Conservation (phyloP, 2,797 vertebrate genomes). For the Danionella dracula region DNA sequence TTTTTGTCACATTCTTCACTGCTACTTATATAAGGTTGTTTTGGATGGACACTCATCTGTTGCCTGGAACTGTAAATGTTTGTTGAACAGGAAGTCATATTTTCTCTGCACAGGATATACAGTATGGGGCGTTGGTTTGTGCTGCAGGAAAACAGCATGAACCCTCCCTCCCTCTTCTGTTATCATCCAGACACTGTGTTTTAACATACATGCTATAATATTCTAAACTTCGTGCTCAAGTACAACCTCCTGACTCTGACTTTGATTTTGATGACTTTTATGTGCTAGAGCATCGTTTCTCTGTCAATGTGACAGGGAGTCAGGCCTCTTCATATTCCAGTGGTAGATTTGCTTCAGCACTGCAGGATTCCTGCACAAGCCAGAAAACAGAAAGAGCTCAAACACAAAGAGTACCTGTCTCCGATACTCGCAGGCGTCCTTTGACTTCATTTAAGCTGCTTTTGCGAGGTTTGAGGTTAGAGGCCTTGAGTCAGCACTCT, state of each 20-base stretch:
- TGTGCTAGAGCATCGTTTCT: background rate
- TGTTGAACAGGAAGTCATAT: conserved; percentile 54
- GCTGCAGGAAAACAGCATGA: conserved; percentile 55
- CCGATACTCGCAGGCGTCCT: background rate
- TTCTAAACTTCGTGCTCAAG: background rate
- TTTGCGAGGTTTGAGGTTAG: conserved; percentile 12
- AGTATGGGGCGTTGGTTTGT: conserved; percentile 50
- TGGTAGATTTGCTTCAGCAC: background rate
- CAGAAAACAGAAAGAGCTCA: background rate
- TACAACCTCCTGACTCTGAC: background rate
- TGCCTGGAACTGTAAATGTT: conserved; percentile 32
- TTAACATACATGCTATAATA: background rate
- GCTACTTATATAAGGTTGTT: conserved; percentile 35
- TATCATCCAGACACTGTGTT: background rate
- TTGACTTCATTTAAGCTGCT: background rate
- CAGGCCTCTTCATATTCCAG: background rate
- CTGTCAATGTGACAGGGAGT: background rate
- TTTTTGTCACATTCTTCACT: background rate
- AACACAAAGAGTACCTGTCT: conserved; percentile 15
- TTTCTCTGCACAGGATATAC: conserved; percentile 61
- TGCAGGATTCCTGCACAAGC: background rate
- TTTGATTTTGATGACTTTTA: background rate
- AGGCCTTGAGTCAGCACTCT: conserved; percentile 37
- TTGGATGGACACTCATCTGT: conserved; percentile 35
- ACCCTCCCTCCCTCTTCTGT: conserved; percentile 47